Percentiles rank a stretch among this genome's conserved stretches.
Conservation (phyloP, 2,797 vertebrate genomes). For the Trichosurus vulpecula region DNA sequence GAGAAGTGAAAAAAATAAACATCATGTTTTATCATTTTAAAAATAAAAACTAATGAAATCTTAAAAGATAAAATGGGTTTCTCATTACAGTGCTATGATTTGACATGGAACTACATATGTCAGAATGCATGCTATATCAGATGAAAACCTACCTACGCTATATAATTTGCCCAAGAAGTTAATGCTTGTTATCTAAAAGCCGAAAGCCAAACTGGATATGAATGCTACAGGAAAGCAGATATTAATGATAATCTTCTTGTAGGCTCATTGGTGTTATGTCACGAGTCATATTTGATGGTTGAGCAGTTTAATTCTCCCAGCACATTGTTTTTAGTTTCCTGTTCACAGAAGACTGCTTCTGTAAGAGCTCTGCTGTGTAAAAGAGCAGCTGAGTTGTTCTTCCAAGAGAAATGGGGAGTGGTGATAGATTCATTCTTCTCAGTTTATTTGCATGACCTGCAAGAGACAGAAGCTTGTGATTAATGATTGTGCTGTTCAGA, state of each 20-base stretch:
- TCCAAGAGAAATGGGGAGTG: conserved; percentile 32
- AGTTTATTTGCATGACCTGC: conserved; percentile 43
- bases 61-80: neutral
- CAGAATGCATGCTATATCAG: conserved; percentile 13
- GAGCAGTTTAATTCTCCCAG: conserved; percentile 50
- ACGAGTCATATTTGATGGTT: conserved; percentile 17
- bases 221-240: conserved; percentile 27
- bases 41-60: neutral
- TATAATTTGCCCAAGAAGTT: neutral
- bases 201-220: conserved; percentile 26
- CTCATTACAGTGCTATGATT: neutral
- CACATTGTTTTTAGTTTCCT: conserved; percentile 1
- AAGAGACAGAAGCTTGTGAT: conserved; percentile 49
- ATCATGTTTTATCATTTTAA: neutral
- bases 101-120: neutral
- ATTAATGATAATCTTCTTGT: conserved; percentile 63
- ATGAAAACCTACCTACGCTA: conserved; percentile 11
- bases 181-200: conserved; percentile 64
- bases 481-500: conserved; percentile 51
- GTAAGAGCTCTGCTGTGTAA: neutral
- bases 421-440: conserved; percentile 40
- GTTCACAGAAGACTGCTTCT: neutral
- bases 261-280: conserved; percentile 13
- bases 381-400: neutral
- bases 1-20: neutral